A percentile compares a stretch with the other conserved stretches of the same genome.
These are phyloP conservation scores for Aphaenogaster ashmeadi DNA, from an alignment of 1,140 invertebrate species.

Conservation along the genomic window DNA sequence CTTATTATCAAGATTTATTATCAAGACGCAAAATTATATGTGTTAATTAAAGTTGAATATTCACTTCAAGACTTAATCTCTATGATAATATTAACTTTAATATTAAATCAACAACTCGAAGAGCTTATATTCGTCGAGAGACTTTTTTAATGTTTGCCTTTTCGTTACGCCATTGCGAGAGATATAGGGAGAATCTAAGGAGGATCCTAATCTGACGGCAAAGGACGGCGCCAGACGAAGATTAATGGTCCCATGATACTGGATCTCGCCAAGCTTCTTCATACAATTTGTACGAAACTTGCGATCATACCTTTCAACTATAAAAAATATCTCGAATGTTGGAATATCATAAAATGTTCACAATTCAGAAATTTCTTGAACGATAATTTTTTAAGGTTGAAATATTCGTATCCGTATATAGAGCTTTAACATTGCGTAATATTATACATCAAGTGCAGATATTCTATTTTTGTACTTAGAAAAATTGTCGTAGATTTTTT, in stretches of 20 bases:
- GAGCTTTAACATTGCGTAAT: background rate
- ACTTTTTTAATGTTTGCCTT: constrained; percentile 53
- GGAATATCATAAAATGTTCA: constrained; percentile 11
- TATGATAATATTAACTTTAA: constrained; percentile 42
- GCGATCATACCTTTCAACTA: constrained; percentile 26
- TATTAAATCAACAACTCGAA: constrained; percentile 32
- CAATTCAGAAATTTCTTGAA: background rate
- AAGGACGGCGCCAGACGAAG: constrained; percentile 55
- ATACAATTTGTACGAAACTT: constrained; percentile 62
- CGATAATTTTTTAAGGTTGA: background rate
- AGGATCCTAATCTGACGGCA: constrained; percentile 67
- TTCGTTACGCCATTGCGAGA: constrained; percentile 39
- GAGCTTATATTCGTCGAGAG: constrained; percentile 40
- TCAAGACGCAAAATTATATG: background rate
- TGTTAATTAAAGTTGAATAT: constrained; percentile 32
- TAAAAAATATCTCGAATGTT: constrained; percentile 6
- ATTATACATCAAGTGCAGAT: background rate
- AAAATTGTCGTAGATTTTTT: background rate
- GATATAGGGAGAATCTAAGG: constrained; percentile 54
- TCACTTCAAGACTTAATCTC: constrained; percentile 19
- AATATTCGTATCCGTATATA: background rate
- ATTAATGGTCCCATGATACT: constrained; percentile 65
- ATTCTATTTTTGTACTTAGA: background rate
- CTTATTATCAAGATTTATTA: background rate
- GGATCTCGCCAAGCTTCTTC: constrained; percentile 49